A percentile compares a stretch with the other conserved stretches of the same genome.
Evolutionary conservation across 1,140 invertebrate species (phyloP).

Genomic region (Drosophila seguyi): DNA sequence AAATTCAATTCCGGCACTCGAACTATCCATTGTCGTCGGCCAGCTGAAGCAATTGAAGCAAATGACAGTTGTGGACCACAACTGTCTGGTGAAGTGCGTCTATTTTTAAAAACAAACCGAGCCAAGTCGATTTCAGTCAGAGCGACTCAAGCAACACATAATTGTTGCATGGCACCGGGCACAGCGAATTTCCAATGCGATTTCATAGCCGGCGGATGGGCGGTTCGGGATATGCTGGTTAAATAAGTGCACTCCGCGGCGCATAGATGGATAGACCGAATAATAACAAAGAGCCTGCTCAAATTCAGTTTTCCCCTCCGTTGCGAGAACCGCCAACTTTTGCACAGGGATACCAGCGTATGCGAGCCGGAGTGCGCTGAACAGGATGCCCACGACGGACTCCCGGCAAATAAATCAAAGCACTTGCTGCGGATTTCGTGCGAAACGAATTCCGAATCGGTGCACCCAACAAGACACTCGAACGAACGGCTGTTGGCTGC

Average conservation of each 20-base stretch:
- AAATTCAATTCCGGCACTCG: conserved; percentile 53
- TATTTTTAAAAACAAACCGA: conserved; percentile 65
- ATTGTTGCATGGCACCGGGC: conserved; percentile 63
- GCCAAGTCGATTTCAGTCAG: conserved; percentile 6
- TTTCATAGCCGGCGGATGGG: conserved; percentile 1
- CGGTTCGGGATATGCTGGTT: conserved; percentile 24
- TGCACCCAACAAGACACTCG: conserved; percentile 34
- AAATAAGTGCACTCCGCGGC: conserved; percentile 34
- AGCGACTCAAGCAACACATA: conserved; percentile 37
- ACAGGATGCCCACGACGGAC: conserved; percentile 51
- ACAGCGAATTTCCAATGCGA: conserved; percentile 35
- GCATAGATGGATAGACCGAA: conserved; percentile 36
- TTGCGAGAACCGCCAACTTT: conserved; percentile 23
- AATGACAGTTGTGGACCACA: conserved; percentile 71
- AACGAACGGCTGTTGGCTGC: conserved; percentile 15
- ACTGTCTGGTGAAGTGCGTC: conserved; percentile 34
- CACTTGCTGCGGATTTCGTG: conserved; percentile 54
- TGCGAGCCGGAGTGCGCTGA: conserved; percentile 34
- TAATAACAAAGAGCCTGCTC: conserved; percentile 55
- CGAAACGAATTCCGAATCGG: conserved; percentile 69
- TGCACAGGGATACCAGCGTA: conserved; percentile 44
- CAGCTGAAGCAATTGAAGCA: conserved; percentile 34
- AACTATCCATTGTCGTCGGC: conserved; percentile 6
- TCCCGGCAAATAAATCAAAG: conserved; percentile 7
- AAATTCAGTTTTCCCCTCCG: conserved; percentile 53